Conservation (phyloP, 2,113 vertebrate species). For the Bubo scandiacus region DNA sequence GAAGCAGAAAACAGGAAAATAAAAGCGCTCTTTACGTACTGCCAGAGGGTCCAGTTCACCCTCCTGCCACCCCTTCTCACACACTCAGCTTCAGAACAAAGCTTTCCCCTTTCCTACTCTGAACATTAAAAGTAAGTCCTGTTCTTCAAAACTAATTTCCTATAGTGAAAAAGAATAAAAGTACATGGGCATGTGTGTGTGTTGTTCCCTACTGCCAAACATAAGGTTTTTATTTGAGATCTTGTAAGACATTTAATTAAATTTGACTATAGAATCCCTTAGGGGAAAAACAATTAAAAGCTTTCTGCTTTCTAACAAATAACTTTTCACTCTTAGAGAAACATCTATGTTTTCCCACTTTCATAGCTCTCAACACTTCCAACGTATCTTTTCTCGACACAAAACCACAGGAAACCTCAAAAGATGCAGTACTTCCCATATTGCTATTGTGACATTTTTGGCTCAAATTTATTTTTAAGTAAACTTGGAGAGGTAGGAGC, state of each 20-base stretch:
- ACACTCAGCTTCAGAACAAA: not conserved
- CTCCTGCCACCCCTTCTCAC: not conserved
- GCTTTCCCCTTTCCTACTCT: not conserved
- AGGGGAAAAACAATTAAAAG: not conserved
- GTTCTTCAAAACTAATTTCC: not conserved
- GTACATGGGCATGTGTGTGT: fast-evolving
- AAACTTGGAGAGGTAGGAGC: not conserved
- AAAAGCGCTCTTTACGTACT: not conserved
- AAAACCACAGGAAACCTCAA: slow-evolving; percentile 6
- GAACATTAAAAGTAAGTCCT: not conserved
- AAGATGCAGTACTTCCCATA: not conserved
- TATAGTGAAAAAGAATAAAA: not conserved
- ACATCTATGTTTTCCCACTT: not conserved
- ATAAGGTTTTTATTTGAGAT: slow-evolving; percentile 18
- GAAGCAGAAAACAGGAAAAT: not conserved
- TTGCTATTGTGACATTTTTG: not conserved
- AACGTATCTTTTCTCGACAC: not conserved
- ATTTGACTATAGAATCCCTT: not conserved
- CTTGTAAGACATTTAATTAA: not conserved
- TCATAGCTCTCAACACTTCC: not conserved
- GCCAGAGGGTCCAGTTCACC: not conserved
- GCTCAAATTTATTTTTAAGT: not conserved
- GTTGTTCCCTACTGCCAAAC: not conserved
- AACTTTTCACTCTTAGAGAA: not conserved
- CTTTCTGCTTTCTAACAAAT: slow-evolving; percentile 43